These are phyloP conservation scores for Semicossyphus pulcher DNA, from an alignment of 2,113 vertebrate genomes.

Conservation along the genomic window DNA sequence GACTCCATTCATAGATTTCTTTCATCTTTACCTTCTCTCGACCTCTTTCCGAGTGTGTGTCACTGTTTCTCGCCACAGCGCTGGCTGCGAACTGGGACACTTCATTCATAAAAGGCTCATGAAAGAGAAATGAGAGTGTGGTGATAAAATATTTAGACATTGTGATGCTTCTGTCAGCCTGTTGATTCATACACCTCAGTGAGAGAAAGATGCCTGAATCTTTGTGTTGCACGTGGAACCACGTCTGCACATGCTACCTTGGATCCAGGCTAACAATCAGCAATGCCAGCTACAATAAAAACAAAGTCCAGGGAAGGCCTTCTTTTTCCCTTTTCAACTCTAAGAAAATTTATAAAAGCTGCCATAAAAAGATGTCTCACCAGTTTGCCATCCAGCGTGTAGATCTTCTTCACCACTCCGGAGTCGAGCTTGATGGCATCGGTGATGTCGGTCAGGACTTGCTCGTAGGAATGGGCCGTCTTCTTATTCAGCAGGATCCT, in stretches of 20 bases:
- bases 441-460: slow-evolving; percentile 97
- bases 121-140: slow-evolving; percentile 9
- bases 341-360: not conserved
- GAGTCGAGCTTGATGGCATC: slow-evolving; percentile 99
- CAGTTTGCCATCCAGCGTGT: slow-evolving; percentile 97
- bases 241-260: not conserved
- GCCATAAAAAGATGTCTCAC: slow-evolving; percentile 78
- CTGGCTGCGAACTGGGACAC: slow-evolving; percentile 10
- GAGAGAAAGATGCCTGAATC: not conserved
- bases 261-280: not conserved
- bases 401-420: slow-evolving; percentile 95
- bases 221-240: not conserved
- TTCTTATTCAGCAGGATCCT: slow-evolving; percentile 98
- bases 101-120: slow-evolving; percentile 46
- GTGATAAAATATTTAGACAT: slow-evolving; percentile 43
- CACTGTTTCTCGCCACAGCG: slow-evolving; percentile 14
- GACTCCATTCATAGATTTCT: slow-evolving; percentile 76
- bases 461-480: slow-evolving; percentile 97
- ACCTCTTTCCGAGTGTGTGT: slow-evolving; percentile 29
- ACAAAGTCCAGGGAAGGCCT: not conserved
- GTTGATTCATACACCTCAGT: not conserved
- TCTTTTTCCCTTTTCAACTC: not conserved
- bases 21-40: slow-evolving; percentile 38
- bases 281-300: not conserved
- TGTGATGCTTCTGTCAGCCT: slow-evolving; percentile 9